Evolutionary conservation across 2,888 invertebrate species (phyloP).

Genomic region (Cantharis rustica): DNA sequence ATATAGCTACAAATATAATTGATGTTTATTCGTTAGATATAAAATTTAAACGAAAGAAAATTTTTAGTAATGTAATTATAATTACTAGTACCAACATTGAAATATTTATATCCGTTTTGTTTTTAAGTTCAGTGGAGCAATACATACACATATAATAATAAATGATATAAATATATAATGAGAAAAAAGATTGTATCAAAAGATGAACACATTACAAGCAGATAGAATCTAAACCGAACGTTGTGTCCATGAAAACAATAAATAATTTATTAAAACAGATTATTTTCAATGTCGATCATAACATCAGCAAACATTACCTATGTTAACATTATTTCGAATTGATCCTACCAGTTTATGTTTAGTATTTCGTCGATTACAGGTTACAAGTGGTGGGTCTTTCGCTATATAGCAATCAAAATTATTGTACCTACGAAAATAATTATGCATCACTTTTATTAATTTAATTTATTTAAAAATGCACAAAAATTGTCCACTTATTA

Average conservation of each 20-base stretch:
- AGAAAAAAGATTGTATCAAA: conserved; percentile 22
- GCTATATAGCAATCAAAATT: background rate
- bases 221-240: conserved; percentile 20
- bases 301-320: conserved; percentile 11
- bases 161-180: conserved; percentile 19
- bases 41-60: background rate
- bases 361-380: background rate
- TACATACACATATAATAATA: conserved; percentile 12
- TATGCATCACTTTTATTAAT: background rate
- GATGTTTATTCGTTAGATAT: background rate
- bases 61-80: background rate
- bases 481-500: conserved; percentile 39
- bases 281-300: conserved; percentile 24
- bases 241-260: conserved; percentile 20
- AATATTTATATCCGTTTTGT: conserved; percentile 2
- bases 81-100: background rate
- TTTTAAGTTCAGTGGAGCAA: conserved; percentile 17
- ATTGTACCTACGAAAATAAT: background rate
- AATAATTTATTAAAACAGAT: conserved; percentile 28
- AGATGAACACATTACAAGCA: conserved; percentile 25
- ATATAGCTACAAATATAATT: background rate
- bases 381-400: background rate
- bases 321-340: background rate
- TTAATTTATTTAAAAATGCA: conserved; percentile 29
- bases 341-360: background rate